Evolutionary conservation across 1,140 invertebrate species (phyloP).

Genomic region (Battus philenor): DNA sequence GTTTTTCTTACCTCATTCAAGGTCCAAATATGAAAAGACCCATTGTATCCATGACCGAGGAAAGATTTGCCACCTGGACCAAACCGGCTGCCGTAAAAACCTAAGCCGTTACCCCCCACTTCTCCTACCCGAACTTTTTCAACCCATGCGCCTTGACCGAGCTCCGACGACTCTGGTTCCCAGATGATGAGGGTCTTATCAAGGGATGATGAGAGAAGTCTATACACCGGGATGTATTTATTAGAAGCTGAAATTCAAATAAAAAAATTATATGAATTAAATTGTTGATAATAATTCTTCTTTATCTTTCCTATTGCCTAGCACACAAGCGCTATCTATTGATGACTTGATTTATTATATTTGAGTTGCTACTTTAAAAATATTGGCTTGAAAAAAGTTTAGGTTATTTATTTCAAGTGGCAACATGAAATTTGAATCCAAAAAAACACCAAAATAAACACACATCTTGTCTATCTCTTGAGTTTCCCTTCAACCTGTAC

Average conservation of each 20-base stretch:
- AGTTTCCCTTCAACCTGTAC: too few species aligned
- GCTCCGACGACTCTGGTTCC: conserved; percentile 78
- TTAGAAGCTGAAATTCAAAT: conserved; percentile 18
- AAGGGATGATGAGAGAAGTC: conserved; percentile 92
- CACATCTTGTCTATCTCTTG: too few species aligned
- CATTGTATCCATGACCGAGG: conserved; percentile 92
- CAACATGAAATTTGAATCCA: too few species aligned
- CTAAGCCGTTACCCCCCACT: conserved; percentile 94
- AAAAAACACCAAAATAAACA: too few species aligned
- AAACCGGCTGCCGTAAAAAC: conserved; percentile 94
- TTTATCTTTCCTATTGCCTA: too few species aligned
- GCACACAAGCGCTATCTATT: too few species aligned
- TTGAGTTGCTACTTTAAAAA: too few species aligned
- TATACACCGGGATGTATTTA: conserved; percentile 51
- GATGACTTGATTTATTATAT: too few species aligned
- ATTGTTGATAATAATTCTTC: too few species aligned
- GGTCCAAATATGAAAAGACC: conserved; percentile 95
- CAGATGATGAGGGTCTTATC: conserved; percentile 97
- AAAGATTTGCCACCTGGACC: conserved; percentile 82
- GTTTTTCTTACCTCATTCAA: conserved; percentile 68
- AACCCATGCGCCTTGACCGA: conserved; percentile 83
- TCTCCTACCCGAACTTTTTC: conserved; percentile 89
- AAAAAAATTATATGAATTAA: conserved; percentile 1
- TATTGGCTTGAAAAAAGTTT: too few species aligned
- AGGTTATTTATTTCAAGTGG: too few species aligned